Conservation (phyloP, 2,888 invertebrate genomes). For the Blomia tropicalis region DNA sequence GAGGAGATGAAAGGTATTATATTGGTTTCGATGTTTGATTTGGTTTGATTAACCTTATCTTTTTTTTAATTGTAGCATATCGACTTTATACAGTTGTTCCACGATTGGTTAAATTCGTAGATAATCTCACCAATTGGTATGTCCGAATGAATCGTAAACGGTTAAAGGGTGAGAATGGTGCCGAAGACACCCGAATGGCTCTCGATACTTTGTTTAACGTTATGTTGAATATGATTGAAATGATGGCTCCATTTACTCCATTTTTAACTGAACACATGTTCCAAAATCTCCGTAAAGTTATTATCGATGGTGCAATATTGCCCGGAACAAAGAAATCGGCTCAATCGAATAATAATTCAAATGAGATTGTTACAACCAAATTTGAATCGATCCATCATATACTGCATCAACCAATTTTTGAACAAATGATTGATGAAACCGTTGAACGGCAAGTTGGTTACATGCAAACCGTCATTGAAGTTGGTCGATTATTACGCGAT, state of each 20-base stretch:
- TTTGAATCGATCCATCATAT: slow-evolving; percentile 69
- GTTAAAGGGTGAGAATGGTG: slow-evolving; percentile 74
- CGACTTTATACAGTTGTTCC: slow-evolving; percentile 89
- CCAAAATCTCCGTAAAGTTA: slow-evolving; percentile 58
- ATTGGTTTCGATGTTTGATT: slow-evolving; percentile 24
- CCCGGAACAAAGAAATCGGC: slow-evolving; percentile 28
- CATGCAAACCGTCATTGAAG: slow-evolving; percentile 88
- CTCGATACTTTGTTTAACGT: slow-evolving; percentile 75
- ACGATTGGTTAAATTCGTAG: slow-evolving; percentile 80
- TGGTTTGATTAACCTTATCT: not conserved
- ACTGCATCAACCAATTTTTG: slow-evolving; percentile 58
- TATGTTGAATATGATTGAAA: slow-evolving; percentile 65
- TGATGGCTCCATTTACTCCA: slow-evolving; percentile 96
- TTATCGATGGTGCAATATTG: slow-evolving; percentile 37
- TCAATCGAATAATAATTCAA: not conserved
- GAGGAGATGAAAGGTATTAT: slow-evolving; percentile 60
- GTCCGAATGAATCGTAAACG: slow-evolving; percentile 88
- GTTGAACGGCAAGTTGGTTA: slow-evolving; percentile 76
- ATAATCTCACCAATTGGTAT: slow-evolving; percentile 97
- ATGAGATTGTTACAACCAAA: slow-evolving; percentile 30
- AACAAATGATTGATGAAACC: slow-evolving; percentile 54
- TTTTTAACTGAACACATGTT: slow-evolving; percentile 90
- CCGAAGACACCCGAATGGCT: slow-evolving; percentile 62
- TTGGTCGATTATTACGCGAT: slow-evolving; percentile 81
- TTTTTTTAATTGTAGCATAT: slow-evolving; percentile 48